Evolutionary conservation across 2,888 invertebrate species (phyloP).

Genomic region (Netelia virgata): DNA sequence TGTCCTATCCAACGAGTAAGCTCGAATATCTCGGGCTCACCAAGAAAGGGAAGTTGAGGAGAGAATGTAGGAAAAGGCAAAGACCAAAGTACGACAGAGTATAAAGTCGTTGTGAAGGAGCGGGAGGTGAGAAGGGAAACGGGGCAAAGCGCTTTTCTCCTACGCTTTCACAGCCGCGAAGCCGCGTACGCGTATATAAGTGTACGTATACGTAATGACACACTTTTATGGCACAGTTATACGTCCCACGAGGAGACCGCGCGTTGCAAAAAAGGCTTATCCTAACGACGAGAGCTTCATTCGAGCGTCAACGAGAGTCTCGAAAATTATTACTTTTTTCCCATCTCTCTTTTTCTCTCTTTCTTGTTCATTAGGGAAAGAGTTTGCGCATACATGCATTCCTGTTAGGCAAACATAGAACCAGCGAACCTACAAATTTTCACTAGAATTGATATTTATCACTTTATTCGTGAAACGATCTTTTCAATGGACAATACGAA

Average conservation of each 20-base stretch:
- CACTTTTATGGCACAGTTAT: constrained; percentile 42
- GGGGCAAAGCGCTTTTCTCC: constrained; percentile 53
- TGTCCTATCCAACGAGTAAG: constrained; percentile 52
- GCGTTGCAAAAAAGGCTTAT: constrained; percentile 10
- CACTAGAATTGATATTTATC: constrained; percentile 14
- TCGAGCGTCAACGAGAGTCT: constrained; percentile 17
- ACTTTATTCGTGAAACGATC: background rate
- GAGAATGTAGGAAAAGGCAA: constrained; percentile 45
- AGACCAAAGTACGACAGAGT: constrained; percentile 39
- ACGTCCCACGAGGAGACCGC: background rate
- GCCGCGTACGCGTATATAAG: constrained; percentile 17
- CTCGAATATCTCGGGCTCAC: constrained; percentile 57
- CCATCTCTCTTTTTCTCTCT: background rate
- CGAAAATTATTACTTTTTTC: constrained; percentile 28
- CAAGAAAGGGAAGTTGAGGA: constrained; percentile 46
- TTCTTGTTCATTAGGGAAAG: constrained; percentile 24
- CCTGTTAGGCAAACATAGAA: background rate
- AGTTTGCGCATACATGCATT: background rate
- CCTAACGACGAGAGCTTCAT: constrained; percentile 58
- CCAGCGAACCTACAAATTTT: constrained; percentile 1
- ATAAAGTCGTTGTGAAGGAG: constrained; percentile 19
- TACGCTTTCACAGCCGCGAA: constrained; percentile 51
- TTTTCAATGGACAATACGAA: background rate
- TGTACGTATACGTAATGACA: background rate
- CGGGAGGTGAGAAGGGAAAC: too few species aligned